phyloP scores from a whole-genome alignment of 1,140 invertebrate species.

The Pinna nobilis region DNA sequence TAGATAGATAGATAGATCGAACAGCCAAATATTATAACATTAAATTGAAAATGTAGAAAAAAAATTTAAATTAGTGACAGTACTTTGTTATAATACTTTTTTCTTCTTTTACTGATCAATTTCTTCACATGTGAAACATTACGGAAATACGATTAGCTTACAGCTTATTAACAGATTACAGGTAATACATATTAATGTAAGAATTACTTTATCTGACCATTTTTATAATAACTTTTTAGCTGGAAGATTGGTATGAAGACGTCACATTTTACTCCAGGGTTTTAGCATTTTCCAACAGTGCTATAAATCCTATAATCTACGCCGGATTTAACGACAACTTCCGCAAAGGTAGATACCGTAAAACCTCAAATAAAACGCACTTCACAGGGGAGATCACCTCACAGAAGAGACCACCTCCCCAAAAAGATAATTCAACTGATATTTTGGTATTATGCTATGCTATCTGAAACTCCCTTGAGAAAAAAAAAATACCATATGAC shows the following conservation, averaged over 20 bases:
- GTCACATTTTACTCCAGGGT: slow-evolving; percentile 74
- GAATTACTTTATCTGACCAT: not conserved
- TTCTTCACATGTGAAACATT: too few relatives aligned
- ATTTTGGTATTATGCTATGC: not conserved
- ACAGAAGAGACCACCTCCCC: too few relatives aligned
- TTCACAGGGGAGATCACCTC: not conserved
- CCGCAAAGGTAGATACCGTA: slow-evolving; percentile 68
- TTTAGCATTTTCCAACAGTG: slow-evolving; percentile 76
- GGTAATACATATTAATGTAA: not conserved
- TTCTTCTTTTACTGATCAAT: too few relatives aligned
- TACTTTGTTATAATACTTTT: too few relatives aligned
- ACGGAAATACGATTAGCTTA: too few relatives aligned
- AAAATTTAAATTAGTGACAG: too few relatives aligned
- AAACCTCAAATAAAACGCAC: not conserved
- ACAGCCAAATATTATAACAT: too few relatives aligned
- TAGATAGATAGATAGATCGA: too few relatives aligned
- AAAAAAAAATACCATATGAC: too few relatives aligned
- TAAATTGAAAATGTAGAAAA: too few relatives aligned
- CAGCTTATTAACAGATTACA: too few relatives aligned
- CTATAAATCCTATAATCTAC: slow-evolving; percentile 77
- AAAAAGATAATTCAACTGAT: not conserved
- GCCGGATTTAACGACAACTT: slow-evolving; percentile 77
- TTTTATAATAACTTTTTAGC: slow-evolving; percentile 56
- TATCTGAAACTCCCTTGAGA: not conserved
- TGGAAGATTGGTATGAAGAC: slow-evolving; percentile 74